These are phyloP conservation scores for Agrotis segetum DNA, from an alignment of 2,888 invertebrate species.

Conservation along the genomic window DNA sequence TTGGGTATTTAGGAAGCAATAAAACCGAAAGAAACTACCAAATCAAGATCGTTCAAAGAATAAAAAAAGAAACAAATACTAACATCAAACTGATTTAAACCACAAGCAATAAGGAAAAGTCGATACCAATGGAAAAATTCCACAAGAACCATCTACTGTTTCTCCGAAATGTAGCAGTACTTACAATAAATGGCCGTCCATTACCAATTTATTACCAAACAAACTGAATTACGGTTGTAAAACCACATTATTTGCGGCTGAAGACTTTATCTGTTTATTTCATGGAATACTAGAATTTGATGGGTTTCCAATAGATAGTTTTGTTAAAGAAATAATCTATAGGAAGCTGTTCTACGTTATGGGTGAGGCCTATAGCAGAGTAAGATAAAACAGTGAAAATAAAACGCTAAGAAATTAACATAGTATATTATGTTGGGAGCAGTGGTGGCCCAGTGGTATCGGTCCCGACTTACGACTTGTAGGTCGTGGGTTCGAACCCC, in stretches of 20 bases:
- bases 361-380: not conserved
- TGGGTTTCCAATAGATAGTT: constrained; percentile 7
- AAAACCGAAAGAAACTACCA: constrained; percentile 11
- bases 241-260: constrained; percentile 28
- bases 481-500: no score
- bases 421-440: no score
- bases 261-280: constrained; percentile 39
- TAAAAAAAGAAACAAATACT: constrained; percentile 10
- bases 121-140: constrained; percentile 12
- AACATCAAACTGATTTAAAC: constrained; percentile 17
- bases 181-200: constrained; percentile 23
- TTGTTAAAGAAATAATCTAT: constrained; percentile 1
- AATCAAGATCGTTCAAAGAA: constrained; percentile 11
- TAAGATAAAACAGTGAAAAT: not conserved
- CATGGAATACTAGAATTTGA: constrained; percentile 11
- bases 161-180: constrained; percentile 30
- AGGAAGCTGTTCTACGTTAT: not conserved
- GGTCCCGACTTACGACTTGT: no score
- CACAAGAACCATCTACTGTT: constrained; percentile 12
- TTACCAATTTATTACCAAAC: constrained; percentile 36
- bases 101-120: constrained; percentile 40
- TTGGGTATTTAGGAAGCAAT: not conserved
- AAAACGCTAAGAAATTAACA: no score
- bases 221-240: constrained; percentile 42
- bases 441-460: no score